Base-by-base conservation (phyloP, 2,888 invertebrate genomes). In the Hanleya hanleyi region DNA sequence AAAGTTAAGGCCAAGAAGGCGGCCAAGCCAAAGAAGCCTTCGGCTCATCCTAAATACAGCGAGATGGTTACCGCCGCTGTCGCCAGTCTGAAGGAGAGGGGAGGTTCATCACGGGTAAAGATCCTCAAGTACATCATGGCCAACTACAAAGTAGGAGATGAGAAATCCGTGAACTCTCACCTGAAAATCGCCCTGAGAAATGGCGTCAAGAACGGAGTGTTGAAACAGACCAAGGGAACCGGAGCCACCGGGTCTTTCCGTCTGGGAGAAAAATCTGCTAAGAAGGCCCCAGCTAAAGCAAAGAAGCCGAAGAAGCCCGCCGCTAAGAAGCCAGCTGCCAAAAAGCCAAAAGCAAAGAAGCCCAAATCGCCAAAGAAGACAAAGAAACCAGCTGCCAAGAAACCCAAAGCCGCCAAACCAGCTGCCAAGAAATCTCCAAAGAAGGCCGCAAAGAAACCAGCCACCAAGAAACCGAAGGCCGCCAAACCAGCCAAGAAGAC, bases 21-120 rank as follows among this genome's bases (percentile, higher is more conserved):
- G 6, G 74, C 80, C 6, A 81, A 81, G 77, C 73, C 86, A 15
- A 89, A 88, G 78, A 85, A 85, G 69, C 83, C 88, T 29, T 80
- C 89, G 18, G 75, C 75, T 62, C 89, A 89, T 68, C 89, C 89
- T 3, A 87, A 86, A 71, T 91, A 91, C 81, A 80, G 84, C 29
- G 90, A 89, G 67, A 92, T 92, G 92, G 86, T 91, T 73, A 84
- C 85, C 70, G 85, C 86, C 4, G 91, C 91, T 49, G 82, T 92
- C 74, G 81, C 79, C 57, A 76, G 82, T 26, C 80, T 92, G 73
- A 91, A 90, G 77, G 91, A 91, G 69, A 81, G 90, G 38, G 88
- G 88, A 67, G 92, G 92, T 26, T 91, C 91, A 33, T 91, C 91
- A 5, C 85, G 91, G 67, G 90, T 90, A 76, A 91, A 91, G 32